Base-by-base conservation (phyloP, 2,113 vertebrate genomes). In the Jacana jacana region DNA sequence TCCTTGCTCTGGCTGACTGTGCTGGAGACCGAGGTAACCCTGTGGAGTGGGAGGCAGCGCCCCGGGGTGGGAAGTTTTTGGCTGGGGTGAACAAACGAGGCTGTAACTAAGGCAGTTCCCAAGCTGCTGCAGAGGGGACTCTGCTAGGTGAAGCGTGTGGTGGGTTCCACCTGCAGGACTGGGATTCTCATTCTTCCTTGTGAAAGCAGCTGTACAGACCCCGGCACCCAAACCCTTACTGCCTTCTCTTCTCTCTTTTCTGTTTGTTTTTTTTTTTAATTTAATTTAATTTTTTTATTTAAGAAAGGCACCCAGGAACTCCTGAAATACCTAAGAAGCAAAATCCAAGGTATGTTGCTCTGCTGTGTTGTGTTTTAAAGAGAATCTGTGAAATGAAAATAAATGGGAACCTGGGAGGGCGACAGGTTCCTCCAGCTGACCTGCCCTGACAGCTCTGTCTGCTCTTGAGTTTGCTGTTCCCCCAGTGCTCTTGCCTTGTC, bases 281-380 rank as follows among this genome's bases (percentile, higher is more conserved):
- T n/a, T n/a, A n/a, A n/a, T n/a, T n/a, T n/a, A n/a, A n/a, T n/a
- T n/a, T n/a, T n/a, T n/a, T n/a, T n/a, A n/a, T n/a, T n/a, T 78
- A 87, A 99, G 99, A 99, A 99, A 98, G 99, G 99, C 97, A 99
- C 99, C 65, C 98, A 98, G 91, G 99, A 99, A 68, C 98, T 99
- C 40, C 98, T 99, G 92, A 99, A 99, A 86, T 99, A 99, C 7
- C 96, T 99, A 60, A 97, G 97, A 95, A 99, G 99, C 97, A 98
- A 98, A 98, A 98, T 99, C 76, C 98, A 98, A 99, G 99, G 99
- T 99, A 98, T 40, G 86, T 81, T 91, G 70, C 22, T 85, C 11
- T 71, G 17, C 70, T 44, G 35, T 42, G 7, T 7, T 84, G 8
- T 44, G 17, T 85, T 88, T 81, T 88, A 49, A 44, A 49, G 17